Evolutionary conservation across 2,797 vertebrate genomes (phyloP).

Genomic region (Amblyopsis hoosieri): DNA sequence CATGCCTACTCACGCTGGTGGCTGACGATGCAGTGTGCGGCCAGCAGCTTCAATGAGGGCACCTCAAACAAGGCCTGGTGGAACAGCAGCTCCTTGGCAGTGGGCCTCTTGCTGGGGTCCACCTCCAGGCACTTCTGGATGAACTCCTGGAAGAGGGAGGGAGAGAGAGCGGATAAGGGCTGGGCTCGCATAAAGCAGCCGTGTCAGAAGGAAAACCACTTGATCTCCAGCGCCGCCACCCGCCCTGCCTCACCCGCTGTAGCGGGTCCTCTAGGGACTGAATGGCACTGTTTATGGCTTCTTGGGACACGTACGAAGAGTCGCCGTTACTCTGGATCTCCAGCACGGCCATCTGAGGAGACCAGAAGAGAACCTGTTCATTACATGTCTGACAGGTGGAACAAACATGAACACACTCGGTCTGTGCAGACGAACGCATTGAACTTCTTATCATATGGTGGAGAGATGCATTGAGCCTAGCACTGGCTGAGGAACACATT

Average conservation of each 20-base stretch:
- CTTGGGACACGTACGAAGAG: conserved; percentile 95
- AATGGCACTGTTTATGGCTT: conserved; percentile 98
- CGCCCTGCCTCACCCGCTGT: conserved; percentile 58
- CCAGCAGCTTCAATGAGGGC: conserved; percentile 93
- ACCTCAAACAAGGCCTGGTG: conserved; percentile 97
- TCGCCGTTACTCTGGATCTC: conserved; percentile 99
- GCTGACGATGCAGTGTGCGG: conserved; percentile 95
- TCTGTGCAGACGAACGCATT: too few relatives aligned
- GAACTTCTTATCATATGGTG: too few relatives aligned
- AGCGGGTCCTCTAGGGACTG: conserved; percentile 93
- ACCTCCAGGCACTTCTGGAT: conserved; percentile 97
- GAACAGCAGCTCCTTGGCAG: conserved; percentile 93
- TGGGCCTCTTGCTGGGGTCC: conserved; percentile 90
- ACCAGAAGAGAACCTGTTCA: not conserved
- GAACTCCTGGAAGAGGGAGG: conserved; percentile 83
- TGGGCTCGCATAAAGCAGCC: not conserved
- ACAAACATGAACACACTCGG: not conserved
- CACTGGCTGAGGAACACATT: too few relatives aligned
- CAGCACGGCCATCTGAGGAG: conserved; percentile 92
- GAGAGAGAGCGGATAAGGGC: not conserved
- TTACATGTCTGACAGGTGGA: not conserved
- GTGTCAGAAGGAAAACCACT: too few relatives aligned
- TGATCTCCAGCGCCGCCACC: too few relatives aligned
- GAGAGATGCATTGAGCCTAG: too few relatives aligned
- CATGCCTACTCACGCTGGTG: conserved; percentile 89